Evolutionary conservation across 2,888 invertebrate species (phyloP).

Genomic region (Pomacea canaliculata): DNA sequence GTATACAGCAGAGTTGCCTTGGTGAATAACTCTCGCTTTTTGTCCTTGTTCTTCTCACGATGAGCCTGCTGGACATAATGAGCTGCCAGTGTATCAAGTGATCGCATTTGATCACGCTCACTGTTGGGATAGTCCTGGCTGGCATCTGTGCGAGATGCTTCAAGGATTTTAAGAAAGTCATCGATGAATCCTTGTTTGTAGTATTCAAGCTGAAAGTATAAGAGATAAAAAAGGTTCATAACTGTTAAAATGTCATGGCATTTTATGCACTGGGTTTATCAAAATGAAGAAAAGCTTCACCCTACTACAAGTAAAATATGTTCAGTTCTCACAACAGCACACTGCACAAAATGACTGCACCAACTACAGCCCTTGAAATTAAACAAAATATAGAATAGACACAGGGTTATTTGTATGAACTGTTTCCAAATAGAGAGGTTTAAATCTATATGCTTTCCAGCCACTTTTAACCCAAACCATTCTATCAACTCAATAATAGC

Average conservation of each 20-base stretch:
- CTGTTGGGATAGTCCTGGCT: slow-evolving; percentile 76
- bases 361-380: too few relatives aligned
- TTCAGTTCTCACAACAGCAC: too few relatives aligned
- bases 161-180: slow-evolving; percentile 94
- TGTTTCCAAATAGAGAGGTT: too few relatives aligned
- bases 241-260: not conserved
- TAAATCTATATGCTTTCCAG: too few relatives aligned
- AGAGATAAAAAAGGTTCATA: not conserved
- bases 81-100: slow-evolving; percentile 96
- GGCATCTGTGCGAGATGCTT: slow-evolving; percentile 80
- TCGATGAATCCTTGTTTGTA: slow-evolving; percentile 93
- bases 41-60: slow-evolving; percentile 93
- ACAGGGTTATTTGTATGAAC: too few relatives aligned
- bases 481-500: too few relatives aligned
- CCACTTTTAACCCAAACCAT: too few relatives aligned
- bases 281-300: too few relatives aligned
- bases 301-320: too few relatives aligned
- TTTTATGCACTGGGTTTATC: too few relatives aligned
- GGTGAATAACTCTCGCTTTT: slow-evolving; percentile 90
- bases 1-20: slow-evolving; percentile 95
- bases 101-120: slow-evolving; percentile 98
- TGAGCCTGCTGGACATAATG: slow-evolving; percentile 91
- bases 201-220: slow-evolving; percentile 84
- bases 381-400: too few relatives aligned
- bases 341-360: too few relatives aligned